Evolutionary conservation across 2,113 vertebrate species (phyloP), one percentile per base, ranked within the genome.

Genomic region (Thomomys bottae): DNA sequence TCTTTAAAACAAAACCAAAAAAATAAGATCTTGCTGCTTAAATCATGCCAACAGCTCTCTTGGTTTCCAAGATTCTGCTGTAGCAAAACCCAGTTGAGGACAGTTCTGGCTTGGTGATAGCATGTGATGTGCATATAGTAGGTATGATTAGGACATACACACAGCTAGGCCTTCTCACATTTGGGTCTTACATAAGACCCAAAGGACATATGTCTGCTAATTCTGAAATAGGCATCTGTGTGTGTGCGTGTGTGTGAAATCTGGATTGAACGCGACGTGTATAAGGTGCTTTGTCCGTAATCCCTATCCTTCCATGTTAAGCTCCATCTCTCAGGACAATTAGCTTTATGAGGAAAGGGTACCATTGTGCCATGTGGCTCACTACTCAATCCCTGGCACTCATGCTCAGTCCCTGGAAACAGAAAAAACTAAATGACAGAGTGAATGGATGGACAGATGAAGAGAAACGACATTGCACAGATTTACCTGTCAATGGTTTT

Each of bases 401-500:
- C 67, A 68, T 6, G n/a, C 91, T 73, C 32, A 24, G 63, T 40
- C 23, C 71, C 77, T 78, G 73, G 42, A 34, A 6, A 77, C 64
- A 71, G 63, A 70, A 80, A 26, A 34, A 86, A 94, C 20, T 73
- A 77, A 45, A 81, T 42, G 93, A n/a, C 12, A 45, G 84, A 68
- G 32, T 30, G 24, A 61, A 83, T 11, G 5, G 61, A 57, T 77
- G 82, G 23, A n/a, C 83, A 64, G 78, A 64, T 93, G 85, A 15
- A 88, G 24, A 94, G 86, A 95, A 86, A 95, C 93, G 61, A 73
- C 94, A 95, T 79, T 1, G 42, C 72, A 92, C 34, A 93, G 84
- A 95, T 86, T 94, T 70, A 94, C 95, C 96, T 94, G 93, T 78
- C 80, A 93, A 95, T 87, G 57, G 72, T 8, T 72, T 90, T 87